Evolutionary conservation across 2,113 vertebrate species (phyloP).

Genomic region (Prionailurus viverrinus): DNA sequence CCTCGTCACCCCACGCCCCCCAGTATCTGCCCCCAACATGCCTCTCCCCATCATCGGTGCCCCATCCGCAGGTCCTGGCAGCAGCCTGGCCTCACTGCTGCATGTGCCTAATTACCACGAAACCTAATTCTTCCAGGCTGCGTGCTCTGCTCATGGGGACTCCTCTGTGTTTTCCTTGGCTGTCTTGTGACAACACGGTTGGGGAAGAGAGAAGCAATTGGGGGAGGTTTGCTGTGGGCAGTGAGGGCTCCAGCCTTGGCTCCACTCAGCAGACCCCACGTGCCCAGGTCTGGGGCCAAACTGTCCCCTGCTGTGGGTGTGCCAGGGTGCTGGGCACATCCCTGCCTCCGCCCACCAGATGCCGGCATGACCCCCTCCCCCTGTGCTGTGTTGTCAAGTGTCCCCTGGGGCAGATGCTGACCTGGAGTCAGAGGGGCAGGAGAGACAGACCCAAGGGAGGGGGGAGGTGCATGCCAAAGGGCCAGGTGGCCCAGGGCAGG

Average conservation of each 20-base stretch:
- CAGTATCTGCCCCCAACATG: background rate
- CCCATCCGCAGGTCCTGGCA: conserved; percentile 84
- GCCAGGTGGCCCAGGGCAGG: background rate
- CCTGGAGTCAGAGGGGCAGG: too few species aligned
- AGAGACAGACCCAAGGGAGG: background rate
- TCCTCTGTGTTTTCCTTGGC: conserved; percentile 92
- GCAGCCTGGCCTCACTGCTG: conserved; percentile 91
- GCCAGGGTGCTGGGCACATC: background rate
- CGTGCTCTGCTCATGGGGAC: conserved; percentile 88
- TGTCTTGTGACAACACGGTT: conserved; percentile 88
- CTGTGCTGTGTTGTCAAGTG: background rate
- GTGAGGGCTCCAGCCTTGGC: conserved; percentile 78
- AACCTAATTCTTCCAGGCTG: conserved; percentile 92
- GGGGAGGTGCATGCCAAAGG: background rate
- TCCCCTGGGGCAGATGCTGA: background rate
- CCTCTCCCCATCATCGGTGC: background rate
- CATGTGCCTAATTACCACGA: conserved; percentile 94
- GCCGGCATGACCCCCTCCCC: conserved; percentile 63
- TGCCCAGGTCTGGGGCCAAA: background rate
- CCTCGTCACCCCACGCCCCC: background rate
- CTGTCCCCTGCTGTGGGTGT: background rate
- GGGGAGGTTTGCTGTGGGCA: background rate
- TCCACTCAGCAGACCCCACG: conserved; percentile 72
- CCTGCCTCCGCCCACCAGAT: background rate
- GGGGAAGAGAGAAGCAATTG: conserved; percentile 62